A percentile compares a stretch with the other conserved stretches of the same genome.
These are phyloP conservation scores for Empis livida DNA, from an alignment of 2,888 invertebrate species.

Conservation along the genomic window DNA sequence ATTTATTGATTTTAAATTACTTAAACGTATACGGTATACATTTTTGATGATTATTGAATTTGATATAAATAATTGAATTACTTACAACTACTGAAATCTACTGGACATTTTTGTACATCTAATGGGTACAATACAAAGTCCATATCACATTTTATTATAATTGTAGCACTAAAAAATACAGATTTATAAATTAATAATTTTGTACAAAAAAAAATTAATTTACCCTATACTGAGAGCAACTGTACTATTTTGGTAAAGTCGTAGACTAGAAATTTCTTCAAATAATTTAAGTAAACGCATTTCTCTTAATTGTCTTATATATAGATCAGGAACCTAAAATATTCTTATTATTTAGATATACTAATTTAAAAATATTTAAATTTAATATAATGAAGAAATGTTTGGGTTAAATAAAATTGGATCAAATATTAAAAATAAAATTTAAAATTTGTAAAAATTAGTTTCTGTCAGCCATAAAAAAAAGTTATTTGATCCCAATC, in stretches of 20 bases:
- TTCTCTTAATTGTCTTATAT: slow-evolving; percentile 49
- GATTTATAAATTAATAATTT: slow-evolving; percentile 4
- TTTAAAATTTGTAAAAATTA: too few relatives aligned
- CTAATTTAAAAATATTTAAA: too few relatives aligned
- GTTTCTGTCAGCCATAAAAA: too few relatives aligned
- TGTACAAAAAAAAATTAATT: slow-evolving; percentile 16
- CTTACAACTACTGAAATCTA: slow-evolving; percentile 54
- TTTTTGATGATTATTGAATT: background rate
- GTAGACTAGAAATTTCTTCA: slow-evolving; percentile 48
- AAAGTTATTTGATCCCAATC: too few relatives aligned
- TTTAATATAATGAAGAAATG: too few relatives aligned
- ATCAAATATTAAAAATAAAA: too few relatives aligned
- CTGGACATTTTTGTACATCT: slow-evolving; percentile 49
- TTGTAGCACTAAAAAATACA: slow-evolving; percentile 39
- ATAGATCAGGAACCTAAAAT: slow-evolving; percentile 45
- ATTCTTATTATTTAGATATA: background rate
- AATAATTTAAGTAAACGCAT: slow-evolving; percentile 47
- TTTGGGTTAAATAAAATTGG: too few relatives aligned
- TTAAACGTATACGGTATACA: background rate
- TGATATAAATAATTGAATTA: slow-evolving; percentile 17
- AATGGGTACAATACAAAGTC: slow-evolving; percentile 50
- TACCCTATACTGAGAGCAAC: slow-evolving; percentile 52
- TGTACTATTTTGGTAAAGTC: slow-evolving; percentile 47
- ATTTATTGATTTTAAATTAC: background rate
- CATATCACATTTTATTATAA: slow-evolving; percentile 53